Conservation (phyloP, 2,888 invertebrate species). For the Salticus scenicus region DNA sequence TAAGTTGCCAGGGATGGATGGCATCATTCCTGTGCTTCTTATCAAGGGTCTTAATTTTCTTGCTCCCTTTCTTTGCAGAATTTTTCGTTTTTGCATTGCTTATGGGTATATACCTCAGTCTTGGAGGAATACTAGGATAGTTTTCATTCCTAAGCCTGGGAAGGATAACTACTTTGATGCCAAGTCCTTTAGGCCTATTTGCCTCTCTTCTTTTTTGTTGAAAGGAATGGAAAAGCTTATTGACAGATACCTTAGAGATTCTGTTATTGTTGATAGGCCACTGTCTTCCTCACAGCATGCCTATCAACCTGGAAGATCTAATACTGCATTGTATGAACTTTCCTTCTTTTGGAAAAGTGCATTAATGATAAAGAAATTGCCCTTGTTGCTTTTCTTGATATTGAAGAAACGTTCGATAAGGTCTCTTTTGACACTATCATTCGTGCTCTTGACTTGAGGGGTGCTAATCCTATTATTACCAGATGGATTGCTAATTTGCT, state of each 20-base stretch:
- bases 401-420: background rate
- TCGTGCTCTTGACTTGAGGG: background rate
- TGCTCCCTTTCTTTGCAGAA: too few relatives aligned
- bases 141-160: background rate
- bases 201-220: background rate
- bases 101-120: too few relatives aligned
- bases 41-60: too few relatives aligned
- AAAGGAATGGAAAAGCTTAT: background rate
- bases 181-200: background rate
- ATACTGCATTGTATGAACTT: background rate
- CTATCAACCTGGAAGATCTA: slow-evolving; percentile 2
- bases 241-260: background rate
- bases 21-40: background rate
- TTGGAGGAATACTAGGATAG: background rate
- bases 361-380: background rate
- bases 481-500: background rate
- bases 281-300: background rate
- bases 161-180: background rate
- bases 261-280: background rate
- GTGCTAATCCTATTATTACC: background rate
- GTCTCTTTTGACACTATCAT: background rate
- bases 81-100: too few relatives aligned
- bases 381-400: background rate
- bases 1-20: too few relatives aligned
- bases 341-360: background rate